Conservation (phyloP, 2,797 vertebrate genomes). For the Gambusia yucatana region DNA sequence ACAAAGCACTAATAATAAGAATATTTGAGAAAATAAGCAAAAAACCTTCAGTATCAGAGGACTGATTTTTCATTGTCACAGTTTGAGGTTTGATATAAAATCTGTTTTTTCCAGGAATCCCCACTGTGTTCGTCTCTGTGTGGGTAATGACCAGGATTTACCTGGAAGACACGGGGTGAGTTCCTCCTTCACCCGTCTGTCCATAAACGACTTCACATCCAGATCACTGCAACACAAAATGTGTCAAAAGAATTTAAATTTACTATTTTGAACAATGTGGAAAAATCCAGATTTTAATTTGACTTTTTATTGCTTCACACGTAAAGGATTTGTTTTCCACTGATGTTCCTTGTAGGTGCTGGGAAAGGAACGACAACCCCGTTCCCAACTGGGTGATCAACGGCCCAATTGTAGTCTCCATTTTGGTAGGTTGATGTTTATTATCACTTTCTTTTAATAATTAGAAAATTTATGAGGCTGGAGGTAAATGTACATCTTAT, state of each 20-base stretch:
- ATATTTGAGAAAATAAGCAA: background rate
- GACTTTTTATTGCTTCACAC: background rate
- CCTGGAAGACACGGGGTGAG: constrained; percentile 90
- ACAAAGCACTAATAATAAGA: background rate
- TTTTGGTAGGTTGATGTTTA: constrained; percentile 81
- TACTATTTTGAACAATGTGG: background rate
- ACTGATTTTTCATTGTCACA: background rate
- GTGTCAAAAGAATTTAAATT: background rate
- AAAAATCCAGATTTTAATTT: background rate
- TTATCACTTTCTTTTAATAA: background rate
- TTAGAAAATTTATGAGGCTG: background rate
- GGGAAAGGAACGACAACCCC: constrained; percentile 91
- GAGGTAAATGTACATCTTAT: background rate
- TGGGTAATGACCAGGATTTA: constrained; percentile 87
- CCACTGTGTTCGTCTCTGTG: constrained; percentile 83
- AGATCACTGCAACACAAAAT: background rate
- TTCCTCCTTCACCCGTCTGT: background rate
- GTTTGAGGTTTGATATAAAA: background rate
- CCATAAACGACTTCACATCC: background rate
- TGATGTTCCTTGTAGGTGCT: constrained; percentile 81
- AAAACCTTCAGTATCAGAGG: background rate
- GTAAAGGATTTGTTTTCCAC: background rate
- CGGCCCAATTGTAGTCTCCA: constrained; percentile 88
- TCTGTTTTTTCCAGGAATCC: constrained; percentile 80
- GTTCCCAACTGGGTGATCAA: constrained; percentile 90